Conservation (phyloP, 2,113 vertebrate genomes). For the Chinchilla lanigera region DNA sequence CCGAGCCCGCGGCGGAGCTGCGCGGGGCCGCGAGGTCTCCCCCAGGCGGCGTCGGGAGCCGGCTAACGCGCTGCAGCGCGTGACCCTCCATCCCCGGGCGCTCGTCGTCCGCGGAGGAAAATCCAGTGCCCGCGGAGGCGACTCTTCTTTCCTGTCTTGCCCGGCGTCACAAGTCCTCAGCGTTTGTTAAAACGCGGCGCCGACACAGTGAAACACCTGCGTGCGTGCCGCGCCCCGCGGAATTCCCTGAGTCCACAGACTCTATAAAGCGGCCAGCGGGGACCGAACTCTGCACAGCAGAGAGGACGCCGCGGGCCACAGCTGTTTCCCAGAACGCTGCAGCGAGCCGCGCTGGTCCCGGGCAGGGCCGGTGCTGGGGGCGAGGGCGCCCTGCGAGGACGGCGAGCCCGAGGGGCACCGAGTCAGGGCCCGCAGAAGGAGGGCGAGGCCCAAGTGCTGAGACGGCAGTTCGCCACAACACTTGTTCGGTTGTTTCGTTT, state of each 20-base stretch:
- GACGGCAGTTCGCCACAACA: background rate
- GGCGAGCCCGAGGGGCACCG: background rate
- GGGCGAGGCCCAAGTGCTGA: background rate
- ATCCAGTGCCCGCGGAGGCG: background rate
- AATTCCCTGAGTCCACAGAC: background rate
- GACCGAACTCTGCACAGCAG: background rate
- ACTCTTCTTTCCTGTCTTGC: background rate
- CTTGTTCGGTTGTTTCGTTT: background rate
- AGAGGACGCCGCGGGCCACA: background rate
- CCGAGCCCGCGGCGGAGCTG: rapidly evolving
- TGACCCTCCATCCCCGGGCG: background rate
- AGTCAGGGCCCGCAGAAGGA: background rate
- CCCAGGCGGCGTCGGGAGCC: background rate
- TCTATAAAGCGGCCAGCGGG: background rate
- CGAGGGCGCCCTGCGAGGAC: no score
- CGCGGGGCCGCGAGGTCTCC: background rate
- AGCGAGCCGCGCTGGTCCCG: background rate
- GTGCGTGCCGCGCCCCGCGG: background rate
- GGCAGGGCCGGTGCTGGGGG: background rate
- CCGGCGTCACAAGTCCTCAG: background rate
- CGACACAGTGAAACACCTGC: background rate
- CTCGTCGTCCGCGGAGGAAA: background rate
- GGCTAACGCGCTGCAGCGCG: background rate
- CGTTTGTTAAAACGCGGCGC: background rate
- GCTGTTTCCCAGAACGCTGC: background rate